Base-by-base conservation (phyloP, 2,888 invertebrate species). In the Ptilodon capucinus region DNA sequence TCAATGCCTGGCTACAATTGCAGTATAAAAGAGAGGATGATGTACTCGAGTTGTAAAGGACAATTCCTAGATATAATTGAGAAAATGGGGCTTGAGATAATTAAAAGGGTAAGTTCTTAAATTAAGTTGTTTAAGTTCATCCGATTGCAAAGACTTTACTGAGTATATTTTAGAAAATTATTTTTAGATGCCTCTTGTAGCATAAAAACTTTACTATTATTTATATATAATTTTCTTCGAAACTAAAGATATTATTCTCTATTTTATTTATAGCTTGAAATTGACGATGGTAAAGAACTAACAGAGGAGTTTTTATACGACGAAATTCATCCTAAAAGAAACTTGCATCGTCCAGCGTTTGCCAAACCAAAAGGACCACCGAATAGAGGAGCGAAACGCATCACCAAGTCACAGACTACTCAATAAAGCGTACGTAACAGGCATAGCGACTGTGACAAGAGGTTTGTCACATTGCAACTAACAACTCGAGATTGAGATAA, bases 1-100 rank as follows among this genome's bases (percentile, higher is more conserved):
- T 98, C 99, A 7, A 98, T 99, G 97, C 99, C 99, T 3, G 98
- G 99, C 4, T 98, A 98, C 83, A 95, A 93, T 54, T 98, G 98
- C 82, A 95, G 98, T 55, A 97, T 99, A 68, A 99, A 98, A 76
- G 99, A 99, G 81, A 92, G 99, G 64, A 99, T 99, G 99, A 92
- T 99, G 79, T 99, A 99, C 85, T 99, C 99, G 0, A 98, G 98
- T 73, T 99, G 99, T 86, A 99, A 99, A 85, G 96, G 95, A 52
- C 97, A 98, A 14, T 94, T 99, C 58, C 91, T 98, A 44, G 96
- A 97, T 57, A 94, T 94, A 14, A 94, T 99, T 54, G 94, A 96
- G 69, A 93, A 93, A 42, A 86, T 96, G 70, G 96, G 96, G 25
- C 86, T 98, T 11, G 93, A 93, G 57, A 93, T 99, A 64, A 93